Base-by-base conservation (phyloP, 1,140 invertebrate genomes). In the Ruditapes philippinarum region DNA sequence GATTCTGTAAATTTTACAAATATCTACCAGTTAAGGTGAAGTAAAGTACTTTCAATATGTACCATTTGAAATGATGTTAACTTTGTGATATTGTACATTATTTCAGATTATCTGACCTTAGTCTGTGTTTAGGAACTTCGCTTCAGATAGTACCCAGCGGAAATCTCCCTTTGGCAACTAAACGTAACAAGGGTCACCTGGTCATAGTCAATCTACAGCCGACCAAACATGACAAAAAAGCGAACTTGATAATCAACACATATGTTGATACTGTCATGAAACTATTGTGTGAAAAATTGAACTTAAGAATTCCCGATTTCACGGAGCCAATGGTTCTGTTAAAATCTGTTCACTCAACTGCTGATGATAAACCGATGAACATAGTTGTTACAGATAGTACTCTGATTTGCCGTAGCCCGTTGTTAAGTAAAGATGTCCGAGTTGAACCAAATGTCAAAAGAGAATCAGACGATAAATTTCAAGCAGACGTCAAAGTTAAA, bases 131-230 rank as follows among this genome's bases (percentile, higher is more conserved):
- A 70, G 99, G 99, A 54, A 99, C 99, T 54, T 99, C 99, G 28
- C 96, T 99, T 62, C 99, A 99, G 97, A 99, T 99, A 92, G 97
- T 99, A 92, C 99, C 99, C 74, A 99, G 98, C 96, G 99, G 98
- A 45, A 98, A 98, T 96, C 96, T 99, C 89, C 99, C 99, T 42
- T 95, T 99, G 28, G 97, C 97, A 11, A 98, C 98, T 36, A 98
- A 98, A 92, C 98, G 98, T 95, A 98, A 98, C 95, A 97, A 97
- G 97, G 98, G 73, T 0, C 98, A 98, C 96, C 95, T 99, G 68
- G 98, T 99, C 9, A 98, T 99, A 93, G 98, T 99, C 80, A 99
- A 99, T 96, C 96, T 99, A 42, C 99, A 99, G 96, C 97, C 98
- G 54, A 99, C 99, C 25, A 99, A 99, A 97, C 98, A 99, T 96